phyloP scores from a whole-genome alignment of 2,113 vertebrate species.

The Trogon melanurus region DNA sequence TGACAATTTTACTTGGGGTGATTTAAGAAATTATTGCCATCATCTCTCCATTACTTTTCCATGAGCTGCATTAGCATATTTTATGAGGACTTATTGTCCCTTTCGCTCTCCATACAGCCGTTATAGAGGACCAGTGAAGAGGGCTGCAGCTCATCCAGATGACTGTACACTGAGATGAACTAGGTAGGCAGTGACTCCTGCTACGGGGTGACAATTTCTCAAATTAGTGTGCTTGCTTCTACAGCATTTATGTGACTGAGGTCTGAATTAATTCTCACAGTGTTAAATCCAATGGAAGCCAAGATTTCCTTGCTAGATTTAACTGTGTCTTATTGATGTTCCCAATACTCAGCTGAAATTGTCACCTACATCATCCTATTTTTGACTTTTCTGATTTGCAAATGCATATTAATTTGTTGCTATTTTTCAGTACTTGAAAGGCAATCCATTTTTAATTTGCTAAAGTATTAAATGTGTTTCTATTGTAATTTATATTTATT shows the following conservation, averaged over 20 bases:
- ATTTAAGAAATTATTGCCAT: constrained; percentile 23
- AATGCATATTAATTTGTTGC: not conserved
- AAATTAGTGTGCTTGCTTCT: not conserved
- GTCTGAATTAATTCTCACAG: not conserved
- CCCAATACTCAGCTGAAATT: not conserved
- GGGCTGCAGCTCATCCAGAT: not conserved
- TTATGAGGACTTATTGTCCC: not conserved
- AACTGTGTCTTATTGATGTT: not conserved
- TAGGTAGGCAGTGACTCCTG: not conserved
- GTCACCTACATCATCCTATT: not conserved
- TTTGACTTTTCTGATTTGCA: constrained; percentile 2
- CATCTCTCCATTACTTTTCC: not conserved
- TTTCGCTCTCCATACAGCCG: not conserved
- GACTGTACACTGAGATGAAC: not conserved
- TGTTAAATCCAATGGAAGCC: not conserved
- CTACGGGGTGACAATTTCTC: not conserved
- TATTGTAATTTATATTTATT: constrained; percentile 44
- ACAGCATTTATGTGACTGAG: not conserved
- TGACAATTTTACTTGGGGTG: not conserved
- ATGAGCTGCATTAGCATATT: not conserved
- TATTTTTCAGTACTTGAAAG: constrained; percentile 15
- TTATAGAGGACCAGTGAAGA: not conserved
- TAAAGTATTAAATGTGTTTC: constrained; percentile 17
- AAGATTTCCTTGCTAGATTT: not conserved
- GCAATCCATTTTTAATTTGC: constrained; percentile 35